phyloP scores from a whole-genome alignment of 2,797 vertebrate species.

The Parambassis ranga region DNA sequence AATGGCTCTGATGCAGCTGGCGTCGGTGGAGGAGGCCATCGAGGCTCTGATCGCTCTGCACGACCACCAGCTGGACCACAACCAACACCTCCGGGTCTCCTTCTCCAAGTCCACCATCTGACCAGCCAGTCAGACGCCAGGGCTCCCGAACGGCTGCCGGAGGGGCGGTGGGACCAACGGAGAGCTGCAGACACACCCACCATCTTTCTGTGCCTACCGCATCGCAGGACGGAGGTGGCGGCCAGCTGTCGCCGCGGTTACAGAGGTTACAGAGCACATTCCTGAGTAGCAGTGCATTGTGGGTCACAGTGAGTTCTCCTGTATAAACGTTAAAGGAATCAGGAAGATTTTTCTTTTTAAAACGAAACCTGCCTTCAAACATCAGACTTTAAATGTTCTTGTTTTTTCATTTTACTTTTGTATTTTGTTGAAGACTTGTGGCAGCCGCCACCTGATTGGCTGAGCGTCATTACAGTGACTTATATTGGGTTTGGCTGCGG shows the following conservation, averaged over 20 bases:
- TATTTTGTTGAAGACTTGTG: too few relatives aligned
- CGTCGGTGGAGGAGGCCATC: constrained; percentile 90
- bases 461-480: neutral
- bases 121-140: neutral
- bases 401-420: neutral
- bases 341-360: neutral
- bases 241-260: neutral
- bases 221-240: neutral
- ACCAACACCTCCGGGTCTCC: constrained; percentile 89
- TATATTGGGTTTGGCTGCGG: neutral
- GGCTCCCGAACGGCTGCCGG: neutral
- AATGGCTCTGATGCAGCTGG: constrained; percentile 92
- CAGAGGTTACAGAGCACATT: constrained; percentile 53
- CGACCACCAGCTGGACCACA: constrained; percentile 89
- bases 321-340: constrained; percentile 27
- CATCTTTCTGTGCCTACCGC: constrained; percentile 25
- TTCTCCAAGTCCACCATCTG: constrained; percentile 89
- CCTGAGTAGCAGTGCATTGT: constrained; percentile 38
- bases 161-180: neutral
- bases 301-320: too few relatives aligned
- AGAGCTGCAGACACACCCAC: neutral
- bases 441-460: constrained; percentile 13
- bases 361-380: neutral
- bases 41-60: constrained; percentile 91
- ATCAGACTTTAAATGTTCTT: neutral